phyloP scores from a whole-genome alignment of 2,113 vertebrate species.

The Cathartes aura region DNA sequence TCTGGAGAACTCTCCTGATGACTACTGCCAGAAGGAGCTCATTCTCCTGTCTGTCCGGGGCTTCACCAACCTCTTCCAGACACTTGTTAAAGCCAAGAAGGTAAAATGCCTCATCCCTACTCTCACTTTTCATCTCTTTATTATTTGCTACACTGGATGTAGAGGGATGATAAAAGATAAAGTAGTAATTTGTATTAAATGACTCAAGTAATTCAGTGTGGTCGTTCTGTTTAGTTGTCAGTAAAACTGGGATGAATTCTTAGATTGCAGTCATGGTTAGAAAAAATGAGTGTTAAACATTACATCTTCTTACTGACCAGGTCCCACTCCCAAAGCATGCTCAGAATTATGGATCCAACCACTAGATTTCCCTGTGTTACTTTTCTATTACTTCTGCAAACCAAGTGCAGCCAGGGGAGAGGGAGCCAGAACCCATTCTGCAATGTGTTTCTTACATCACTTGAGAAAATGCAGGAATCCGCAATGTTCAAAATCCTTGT shows the following conservation, averaged over 20 bases:
- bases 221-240: not conserved
- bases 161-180: not conserved
- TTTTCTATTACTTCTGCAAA: not conserved
- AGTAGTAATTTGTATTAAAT: not conserved
- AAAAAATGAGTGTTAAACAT: not conserved
- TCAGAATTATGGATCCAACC: not conserved
- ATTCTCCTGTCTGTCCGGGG: slow-evolving; percentile 72
- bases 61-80: slow-evolving; percentile 76
- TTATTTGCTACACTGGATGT: not conserved
- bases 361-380: not conserved
- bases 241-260: not conserved
- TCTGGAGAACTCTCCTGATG: slow-evolving; percentile 61
- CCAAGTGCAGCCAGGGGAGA: not conserved
- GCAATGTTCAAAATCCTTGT: not conserved
- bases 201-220: not conserved
- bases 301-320: not conserved
- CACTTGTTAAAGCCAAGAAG: slow-evolving; percentile 76
- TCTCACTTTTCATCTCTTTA: not conserved
- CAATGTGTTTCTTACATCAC: not conserved
- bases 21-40: slow-evolving; percentile 57
- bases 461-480: not conserved
- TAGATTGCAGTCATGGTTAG: not conserved
- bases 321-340: not conserved
- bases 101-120: slow-evolving; percentile 14
- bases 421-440: not conserved